Evolutionary conservation across 2,113 vertebrate species (phyloP).

Genomic region (Brachyistius frenatus): DNA sequence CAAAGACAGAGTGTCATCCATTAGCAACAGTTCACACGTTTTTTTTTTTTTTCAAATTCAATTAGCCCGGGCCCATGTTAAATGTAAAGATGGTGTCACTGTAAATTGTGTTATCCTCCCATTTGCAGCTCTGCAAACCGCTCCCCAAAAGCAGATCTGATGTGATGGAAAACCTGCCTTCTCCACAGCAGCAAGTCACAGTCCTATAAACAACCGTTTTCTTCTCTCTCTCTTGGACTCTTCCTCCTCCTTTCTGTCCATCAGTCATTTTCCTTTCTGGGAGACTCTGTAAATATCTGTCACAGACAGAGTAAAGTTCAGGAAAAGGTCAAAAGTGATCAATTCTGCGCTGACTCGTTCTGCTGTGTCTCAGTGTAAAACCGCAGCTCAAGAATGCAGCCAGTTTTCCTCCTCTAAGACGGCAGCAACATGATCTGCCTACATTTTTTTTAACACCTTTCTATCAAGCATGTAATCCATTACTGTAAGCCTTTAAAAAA

Average conservation of each 20-base stretch:
- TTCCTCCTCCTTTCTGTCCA: constrained; percentile 37
- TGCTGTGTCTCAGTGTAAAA: constrained; percentile 29
- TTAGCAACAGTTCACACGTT: constrained; percentile 35
- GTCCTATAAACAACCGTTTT: constrained; percentile 4
- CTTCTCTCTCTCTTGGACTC: constrained; percentile 20
- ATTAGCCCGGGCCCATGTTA: constrained; percentile 30
- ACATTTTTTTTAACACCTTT: constrained; percentile 27
- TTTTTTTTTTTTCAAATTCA: constrained; percentile 16
- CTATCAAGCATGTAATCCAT: constrained; percentile 50
- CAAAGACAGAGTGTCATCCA: constrained; percentile 36
- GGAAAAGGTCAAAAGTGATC: constrained; percentile 72
- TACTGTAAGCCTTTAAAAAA: constrained; percentile 38
- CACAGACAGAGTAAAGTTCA: constrained; percentile 70
- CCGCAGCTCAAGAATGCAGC: constrained; percentile 20
- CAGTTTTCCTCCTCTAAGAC: constrained; percentile 17
- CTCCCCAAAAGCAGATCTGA: constrained; percentile 47
- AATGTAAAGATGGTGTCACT: constrained; percentile 45
- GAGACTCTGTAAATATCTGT: constrained; percentile 64
- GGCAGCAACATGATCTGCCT: neutral
- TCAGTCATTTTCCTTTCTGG: constrained; percentile 34
- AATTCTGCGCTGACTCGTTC: constrained; percentile 41
- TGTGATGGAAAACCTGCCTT: constrained; percentile 17
- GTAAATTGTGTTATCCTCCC: constrained; percentile 49
- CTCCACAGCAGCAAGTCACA: constrained; percentile 1
- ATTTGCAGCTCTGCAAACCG: constrained; percentile 43